These are phyloP conservation scores for Delia radicum DNA, from an alignment of 1,140 invertebrate species.

Conservation along the genomic window DNA sequence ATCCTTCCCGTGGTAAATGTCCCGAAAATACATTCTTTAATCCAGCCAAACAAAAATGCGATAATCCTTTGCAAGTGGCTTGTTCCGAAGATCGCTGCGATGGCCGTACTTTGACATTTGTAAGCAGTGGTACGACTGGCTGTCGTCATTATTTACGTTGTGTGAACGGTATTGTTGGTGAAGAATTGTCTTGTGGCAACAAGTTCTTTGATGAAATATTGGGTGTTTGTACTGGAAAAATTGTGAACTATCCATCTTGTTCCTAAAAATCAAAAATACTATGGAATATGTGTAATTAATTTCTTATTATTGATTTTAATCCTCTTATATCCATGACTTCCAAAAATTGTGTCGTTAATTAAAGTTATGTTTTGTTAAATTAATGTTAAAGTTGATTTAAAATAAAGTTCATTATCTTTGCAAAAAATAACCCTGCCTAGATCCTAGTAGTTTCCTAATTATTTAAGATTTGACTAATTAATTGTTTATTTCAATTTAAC, in stretches of 20 bases:
- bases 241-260: conserved; percentile 9
- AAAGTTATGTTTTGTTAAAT: no score
- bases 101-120: conserved; percentile 33
- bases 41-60: conserved; percentile 30
- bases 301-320: no score
- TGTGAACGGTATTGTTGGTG: conserved; percentile 29
- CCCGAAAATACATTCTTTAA: conserved; percentile 35
- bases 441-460: no score
- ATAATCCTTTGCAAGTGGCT: conserved; percentile 12
- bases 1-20: conserved; percentile 36
- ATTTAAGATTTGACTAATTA: no score
- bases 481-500: no score
- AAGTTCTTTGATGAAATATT: conserved; percentile 9
- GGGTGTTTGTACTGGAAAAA: background rate
- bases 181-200: background rate
- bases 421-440: no score
- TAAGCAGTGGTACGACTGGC: conserved; percentile 32
- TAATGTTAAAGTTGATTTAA: no score
- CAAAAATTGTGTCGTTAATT: no score
- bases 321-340: no score
- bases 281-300: no score
- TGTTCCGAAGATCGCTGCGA: conserved; percentile 45
- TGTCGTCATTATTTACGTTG: conserved; percentile 41
- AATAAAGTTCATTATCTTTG: no score
- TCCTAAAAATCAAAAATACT: background rate